Conservation (phyloP, 2,888 invertebrate species). For the Prionchulus punctatus region DNA sequence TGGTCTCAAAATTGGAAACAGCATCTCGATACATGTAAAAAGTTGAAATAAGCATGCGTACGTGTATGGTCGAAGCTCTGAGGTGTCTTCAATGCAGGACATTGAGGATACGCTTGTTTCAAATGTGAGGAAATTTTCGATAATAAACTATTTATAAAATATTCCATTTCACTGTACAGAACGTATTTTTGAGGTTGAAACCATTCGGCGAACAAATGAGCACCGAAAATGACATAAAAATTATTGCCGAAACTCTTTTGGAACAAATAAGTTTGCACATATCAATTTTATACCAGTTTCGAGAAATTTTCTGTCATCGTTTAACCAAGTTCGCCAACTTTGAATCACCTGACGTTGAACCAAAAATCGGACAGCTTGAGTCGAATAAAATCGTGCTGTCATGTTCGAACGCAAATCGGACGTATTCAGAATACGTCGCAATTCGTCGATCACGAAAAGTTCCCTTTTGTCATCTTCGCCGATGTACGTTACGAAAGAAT, state of each 20-base stretch:
- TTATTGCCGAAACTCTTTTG: too few species aligned
- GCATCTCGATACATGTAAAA: too few species aligned
- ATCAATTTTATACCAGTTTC: not conserved
- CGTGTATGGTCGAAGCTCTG: too few species aligned
- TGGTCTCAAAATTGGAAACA: too few species aligned
- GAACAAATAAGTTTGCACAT: not conserved
- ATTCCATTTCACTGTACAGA: not conserved
- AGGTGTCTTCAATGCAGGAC: too few species aligned
- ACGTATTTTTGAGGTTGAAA: not conserved
- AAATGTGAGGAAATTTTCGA: not conserved
- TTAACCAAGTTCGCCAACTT: too few species aligned
- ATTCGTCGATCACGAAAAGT: not conserved
- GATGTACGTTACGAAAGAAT: not conserved
- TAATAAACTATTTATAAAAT: not conserved
- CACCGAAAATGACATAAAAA: too few species aligned
- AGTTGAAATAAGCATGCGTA: too few species aligned
- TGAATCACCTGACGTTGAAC: too few species aligned
- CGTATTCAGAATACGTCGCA: not conserved
- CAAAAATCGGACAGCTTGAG: too few species aligned
- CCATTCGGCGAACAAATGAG: conserved; percentile 1
- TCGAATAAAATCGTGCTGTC: not conserved
- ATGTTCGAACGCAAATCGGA: not conserved
- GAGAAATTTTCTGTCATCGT: not conserved
- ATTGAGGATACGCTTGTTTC: not conserved
- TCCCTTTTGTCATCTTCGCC: not conserved